Evolutionary conservation across 1,140 invertebrate species (phyloP).

Genomic region (Eciton burchellii): DNA sequence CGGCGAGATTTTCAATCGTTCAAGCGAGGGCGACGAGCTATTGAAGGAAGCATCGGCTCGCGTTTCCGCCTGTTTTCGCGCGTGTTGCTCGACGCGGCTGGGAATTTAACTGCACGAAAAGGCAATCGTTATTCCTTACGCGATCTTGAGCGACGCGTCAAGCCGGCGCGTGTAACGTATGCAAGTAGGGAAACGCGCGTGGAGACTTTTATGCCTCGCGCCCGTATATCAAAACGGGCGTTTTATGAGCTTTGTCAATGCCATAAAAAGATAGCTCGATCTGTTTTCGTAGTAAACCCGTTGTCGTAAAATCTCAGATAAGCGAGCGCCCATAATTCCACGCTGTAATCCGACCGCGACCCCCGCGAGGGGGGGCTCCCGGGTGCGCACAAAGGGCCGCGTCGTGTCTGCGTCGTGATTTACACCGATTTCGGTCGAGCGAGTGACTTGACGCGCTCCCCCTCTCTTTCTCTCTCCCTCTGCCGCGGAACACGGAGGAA

Average conservation of each 20-base stretch:
- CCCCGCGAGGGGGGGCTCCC: neutral
- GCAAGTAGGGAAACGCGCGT: neutral
- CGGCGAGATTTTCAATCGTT: too few relatives aligned
- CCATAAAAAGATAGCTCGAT: conserved; percentile 36
- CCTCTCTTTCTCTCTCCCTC: too few relatives aligned
- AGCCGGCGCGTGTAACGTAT: neutral
- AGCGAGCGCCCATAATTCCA: conserved; percentile 40
- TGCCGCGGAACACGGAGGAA: too few relatives aligned
- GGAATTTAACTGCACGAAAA: too few relatives aligned
- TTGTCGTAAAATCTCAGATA: conserved; percentile 44
- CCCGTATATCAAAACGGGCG: conserved; percentile 8
- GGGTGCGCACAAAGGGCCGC: neutral
- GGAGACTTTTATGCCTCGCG: conserved; percentile 39
- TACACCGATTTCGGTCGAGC: conserved; percentile 13
- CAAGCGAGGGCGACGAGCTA: too few relatives aligned
- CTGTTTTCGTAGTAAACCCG: conserved; percentile 44
- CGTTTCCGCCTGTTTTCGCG: too few relatives aligned
- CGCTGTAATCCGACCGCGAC: conserved; percentile 34
- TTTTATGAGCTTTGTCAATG: conserved; percentile 46
- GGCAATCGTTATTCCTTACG: neutral
- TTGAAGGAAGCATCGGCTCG: too few relatives aligned
- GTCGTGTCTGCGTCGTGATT: neutral
- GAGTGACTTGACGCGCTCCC: too few relatives aligned
- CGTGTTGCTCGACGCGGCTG: too few relatives aligned
- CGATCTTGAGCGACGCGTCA: conserved; percentile 10